phyloP scores from a whole-genome alignment of 2,888 invertebrate genomes.

The Philereme transversata region DNA sequence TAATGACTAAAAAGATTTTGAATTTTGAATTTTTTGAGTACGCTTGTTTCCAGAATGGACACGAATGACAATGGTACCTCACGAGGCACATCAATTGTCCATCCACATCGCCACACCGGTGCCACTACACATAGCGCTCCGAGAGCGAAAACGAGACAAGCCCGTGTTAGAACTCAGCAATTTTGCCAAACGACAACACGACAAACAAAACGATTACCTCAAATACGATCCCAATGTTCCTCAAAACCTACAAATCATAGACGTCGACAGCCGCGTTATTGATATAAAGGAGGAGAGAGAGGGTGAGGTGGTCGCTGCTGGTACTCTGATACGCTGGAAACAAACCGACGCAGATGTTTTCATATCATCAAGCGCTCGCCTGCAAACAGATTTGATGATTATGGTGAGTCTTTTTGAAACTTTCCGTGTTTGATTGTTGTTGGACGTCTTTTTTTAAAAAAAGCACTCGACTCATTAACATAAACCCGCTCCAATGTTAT shows the following conservation, averaged over 20 bases:
- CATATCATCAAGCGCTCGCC: conserved; percentile 62
- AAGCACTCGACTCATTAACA: conserved; percentile 27
- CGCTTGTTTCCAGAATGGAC: conserved; percentile 62
- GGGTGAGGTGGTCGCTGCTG: conserved; percentile 68
- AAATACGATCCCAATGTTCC: conserved; percentile 75
- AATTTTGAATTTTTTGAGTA: not conserved
- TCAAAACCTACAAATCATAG: conserved; percentile 74
- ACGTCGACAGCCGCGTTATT: conserved; percentile 72
- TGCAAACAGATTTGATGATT: conserved; percentile 73
- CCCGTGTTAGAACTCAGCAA: conserved; percentile 68
- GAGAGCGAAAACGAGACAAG: conserved; percentile 66
- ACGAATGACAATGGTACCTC: conserved; percentile 68
- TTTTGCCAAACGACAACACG: conserved; percentile 57
- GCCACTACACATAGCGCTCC: conserved; percentile 63
- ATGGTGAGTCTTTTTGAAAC: conserved; percentile 57
- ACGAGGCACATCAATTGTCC: conserved; percentile 69
- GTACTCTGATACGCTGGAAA: conserved; percentile 65
- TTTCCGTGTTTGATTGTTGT: conserved; percentile 24
- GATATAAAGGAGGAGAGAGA: conserved; percentile 70
- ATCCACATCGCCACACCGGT: conserved; percentile 67
- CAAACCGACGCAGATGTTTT: conserved; percentile 66
- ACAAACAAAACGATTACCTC: conserved; percentile 65
- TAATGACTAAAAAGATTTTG: no score
- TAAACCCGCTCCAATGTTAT: conserved; percentile 27
- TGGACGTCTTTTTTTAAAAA: conserved; percentile 17